Evolutionary conservation across 2,888 invertebrate species (phyloP).

Genomic region (Epirrita christyi): DNA sequence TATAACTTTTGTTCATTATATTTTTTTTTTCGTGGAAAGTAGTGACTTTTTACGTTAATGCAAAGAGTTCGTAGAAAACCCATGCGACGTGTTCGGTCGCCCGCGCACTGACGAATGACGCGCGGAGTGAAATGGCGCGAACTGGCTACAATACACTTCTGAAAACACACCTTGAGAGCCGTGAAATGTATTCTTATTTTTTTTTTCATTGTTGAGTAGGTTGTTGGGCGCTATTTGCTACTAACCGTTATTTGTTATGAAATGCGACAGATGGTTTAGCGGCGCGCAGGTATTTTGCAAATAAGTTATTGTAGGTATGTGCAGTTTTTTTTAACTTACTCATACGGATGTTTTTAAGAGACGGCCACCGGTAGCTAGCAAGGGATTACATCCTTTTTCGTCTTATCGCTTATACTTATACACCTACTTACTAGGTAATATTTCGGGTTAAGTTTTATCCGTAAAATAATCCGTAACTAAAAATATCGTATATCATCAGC

Average conservation of each 20-base stretch:
- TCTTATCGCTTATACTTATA: too few species aligned
- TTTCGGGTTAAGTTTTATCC: too few species aligned
- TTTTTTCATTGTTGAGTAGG: constrained; percentile 12
- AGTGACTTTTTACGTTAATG: constrained; percentile 19
- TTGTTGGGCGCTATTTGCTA: not conserved
- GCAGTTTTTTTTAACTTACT: too few species aligned
- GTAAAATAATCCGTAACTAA: too few species aligned
- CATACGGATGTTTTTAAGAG: too few species aligned
- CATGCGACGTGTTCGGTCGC: constrained; percentile 20
- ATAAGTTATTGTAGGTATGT: too few species aligned
- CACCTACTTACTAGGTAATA: too few species aligned
- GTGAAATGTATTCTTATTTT: constrained; percentile 16
- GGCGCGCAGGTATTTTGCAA: too few species aligned
- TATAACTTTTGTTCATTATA: constrained; percentile 42
- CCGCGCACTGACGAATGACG: constrained; percentile 33
- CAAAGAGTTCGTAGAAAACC: constrained; percentile 1
- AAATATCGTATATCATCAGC: too few species aligned
- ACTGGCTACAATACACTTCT: constrained; percentile 24
- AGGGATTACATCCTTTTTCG: too few species aligned
- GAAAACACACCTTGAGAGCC: constrained; percentile 21
- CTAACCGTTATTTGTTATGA: constrained; percentile 7
- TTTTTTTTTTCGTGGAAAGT: constrained; percentile 23
- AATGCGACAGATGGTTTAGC: constrained; percentile 1
- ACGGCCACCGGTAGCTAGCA: too few species aligned
- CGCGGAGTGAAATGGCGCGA: constrained; percentile 33